A percentile compares a stretch with the other conserved stretches of the same genome.
Evolutionary conservation across 2,113 vertebrate genomes (phyloP).

Genomic region (Microcebus jonahi): DNA sequence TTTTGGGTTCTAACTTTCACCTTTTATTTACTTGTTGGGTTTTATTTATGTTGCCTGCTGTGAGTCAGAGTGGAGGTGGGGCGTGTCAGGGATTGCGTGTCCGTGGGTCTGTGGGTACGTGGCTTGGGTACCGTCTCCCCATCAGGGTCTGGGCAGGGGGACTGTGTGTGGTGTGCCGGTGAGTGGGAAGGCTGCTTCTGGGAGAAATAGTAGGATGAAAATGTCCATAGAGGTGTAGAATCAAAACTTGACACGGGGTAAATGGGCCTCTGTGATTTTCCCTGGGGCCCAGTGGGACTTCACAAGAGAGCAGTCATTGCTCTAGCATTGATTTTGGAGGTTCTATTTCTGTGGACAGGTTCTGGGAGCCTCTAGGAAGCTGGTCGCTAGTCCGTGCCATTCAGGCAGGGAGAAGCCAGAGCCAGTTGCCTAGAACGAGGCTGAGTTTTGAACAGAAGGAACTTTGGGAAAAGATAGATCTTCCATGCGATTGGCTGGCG

Average conservation of each 20-base stretch:
- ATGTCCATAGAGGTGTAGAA: conserved; percentile 8
- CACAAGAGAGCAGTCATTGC: conserved; percentile 1
- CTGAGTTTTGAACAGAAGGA: conserved; percentile 63
- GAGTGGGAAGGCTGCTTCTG: conserved; percentile 10
- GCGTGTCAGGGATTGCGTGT: background rate
- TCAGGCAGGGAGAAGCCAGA: conserved; percentile 18
- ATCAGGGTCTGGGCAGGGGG: background rate
- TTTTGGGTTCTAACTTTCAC: conserved; percentile 85
- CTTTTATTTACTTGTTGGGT: conserved; percentile 85
- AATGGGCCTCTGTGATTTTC: conserved; percentile 59
- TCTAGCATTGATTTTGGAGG: background rate
- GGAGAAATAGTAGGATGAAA: conserved; percentile 10
- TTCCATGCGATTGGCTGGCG: conserved; percentile 59
- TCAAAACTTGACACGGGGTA: conserved; percentile 59
- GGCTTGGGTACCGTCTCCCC: conserved; percentile 12
- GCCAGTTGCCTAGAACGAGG: conserved; percentile 22
- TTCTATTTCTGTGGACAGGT: background rate
- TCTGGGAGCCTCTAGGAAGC: background rate
- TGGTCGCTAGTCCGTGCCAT: background rate
- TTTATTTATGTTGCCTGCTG: conserved; percentile 83
- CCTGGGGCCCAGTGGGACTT: conserved; percentile 50
- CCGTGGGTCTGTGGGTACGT: background rate
- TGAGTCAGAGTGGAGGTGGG: conserved; percentile 85
- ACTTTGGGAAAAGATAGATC: conserved; percentile 66
- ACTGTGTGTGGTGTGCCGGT: background rate